phyloP scores from a whole-genome alignment of 92 coral and sea anemone genomes.

The Heteractis magnifica region DNA sequence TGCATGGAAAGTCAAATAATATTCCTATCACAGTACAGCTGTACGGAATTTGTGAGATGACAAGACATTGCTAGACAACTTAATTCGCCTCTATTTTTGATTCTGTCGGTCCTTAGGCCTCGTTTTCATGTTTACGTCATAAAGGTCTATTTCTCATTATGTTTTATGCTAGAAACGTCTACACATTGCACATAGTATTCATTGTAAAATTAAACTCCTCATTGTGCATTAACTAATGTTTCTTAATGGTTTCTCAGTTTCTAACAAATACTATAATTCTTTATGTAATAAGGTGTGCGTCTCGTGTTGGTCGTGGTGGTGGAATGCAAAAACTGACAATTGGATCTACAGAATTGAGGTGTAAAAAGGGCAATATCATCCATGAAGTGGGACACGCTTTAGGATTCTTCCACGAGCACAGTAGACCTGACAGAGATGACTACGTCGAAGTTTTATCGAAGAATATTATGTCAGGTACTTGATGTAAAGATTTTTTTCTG shows the following conservation, averaged over 20 bases:
- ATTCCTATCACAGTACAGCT: too few species aligned
- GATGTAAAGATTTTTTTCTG: background rate
- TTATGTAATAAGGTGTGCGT: constrained; percentile 68
- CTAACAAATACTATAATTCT: background rate
- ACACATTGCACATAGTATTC: too few species aligned
- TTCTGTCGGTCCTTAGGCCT: too few species aligned
- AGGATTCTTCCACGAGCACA: constrained; percentile 97
- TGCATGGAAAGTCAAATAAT: too few species aligned
- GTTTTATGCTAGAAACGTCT: too few species aligned
- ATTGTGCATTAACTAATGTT: too few species aligned
- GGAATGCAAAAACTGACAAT: constrained; percentile 77
- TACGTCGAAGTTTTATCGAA: constrained; percentile 54
- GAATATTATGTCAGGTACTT: constrained; percentile 75
- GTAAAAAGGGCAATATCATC: constrained; percentile 89
- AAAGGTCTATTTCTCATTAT: too few species aligned
- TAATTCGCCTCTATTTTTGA: too few species aligned
- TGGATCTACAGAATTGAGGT: constrained; percentile 65
- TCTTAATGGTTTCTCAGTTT: background rate
- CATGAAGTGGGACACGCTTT: constrained; percentile 92
- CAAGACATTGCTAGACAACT: too few species aligned
- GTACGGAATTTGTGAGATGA: too few species aligned
- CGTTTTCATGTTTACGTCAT: too few species aligned
- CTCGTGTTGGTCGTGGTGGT: constrained; percentile 90
- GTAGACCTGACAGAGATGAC: constrained; percentile 85
- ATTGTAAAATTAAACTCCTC: too few species aligned